phyloP scores from a whole-genome alignment of 2,113 vertebrate genomes.

The Gobio gobio region DNA sequence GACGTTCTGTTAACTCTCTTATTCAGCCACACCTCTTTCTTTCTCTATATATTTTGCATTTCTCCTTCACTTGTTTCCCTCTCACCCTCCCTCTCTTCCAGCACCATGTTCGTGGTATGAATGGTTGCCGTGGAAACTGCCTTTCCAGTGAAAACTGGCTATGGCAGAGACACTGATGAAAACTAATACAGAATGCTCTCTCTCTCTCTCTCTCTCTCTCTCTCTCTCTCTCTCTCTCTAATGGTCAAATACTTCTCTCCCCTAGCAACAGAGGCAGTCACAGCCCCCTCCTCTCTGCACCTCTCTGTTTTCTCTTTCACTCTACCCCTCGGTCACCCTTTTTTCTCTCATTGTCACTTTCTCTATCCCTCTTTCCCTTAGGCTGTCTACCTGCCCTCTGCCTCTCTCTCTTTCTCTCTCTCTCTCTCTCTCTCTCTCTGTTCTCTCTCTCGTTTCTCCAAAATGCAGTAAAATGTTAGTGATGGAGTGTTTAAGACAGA shows the following conservation, averaged over 20 bases:
- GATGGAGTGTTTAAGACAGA: background rate
- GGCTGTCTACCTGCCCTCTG: slow-evolving; percentile 40
- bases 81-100: slow-evolving; percentile 33
- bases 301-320: slow-evolving; percentile 45
- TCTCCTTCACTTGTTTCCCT: slow-evolving; percentile 40
- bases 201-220: slow-evolving; percentile 58
- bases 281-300: slow-evolving; percentile 38
- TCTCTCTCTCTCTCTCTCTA: slow-evolving; percentile 50
- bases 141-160: slow-evolving; percentile 67
- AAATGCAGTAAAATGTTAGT: too few species aligned
- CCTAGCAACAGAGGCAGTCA: slow-evolving; percentile 72
- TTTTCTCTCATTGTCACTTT: slow-evolving; percentile 50
- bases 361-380: background rate
- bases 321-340: slow-evolving; percentile 46
- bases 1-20: background rate
- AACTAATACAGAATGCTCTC: slow-evolving; percentile 71
- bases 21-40: slow-evolving; percentile 19
- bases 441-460: too few species aligned
- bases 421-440: background rate
- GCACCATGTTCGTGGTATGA: slow-evolving; percentile 64
- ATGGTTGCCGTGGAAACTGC: slow-evolving; percentile 80
- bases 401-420: background rate
- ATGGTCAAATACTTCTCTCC: slow-evolving; percentile 58
- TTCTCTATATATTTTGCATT: slow-evolving; percentile 48
- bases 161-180: slow-evolving; percentile 73